Evolutionary conservation across 1,140 invertebrate genomes (phyloP).

Genomic region (Macrocentrus cingulum): DNA sequence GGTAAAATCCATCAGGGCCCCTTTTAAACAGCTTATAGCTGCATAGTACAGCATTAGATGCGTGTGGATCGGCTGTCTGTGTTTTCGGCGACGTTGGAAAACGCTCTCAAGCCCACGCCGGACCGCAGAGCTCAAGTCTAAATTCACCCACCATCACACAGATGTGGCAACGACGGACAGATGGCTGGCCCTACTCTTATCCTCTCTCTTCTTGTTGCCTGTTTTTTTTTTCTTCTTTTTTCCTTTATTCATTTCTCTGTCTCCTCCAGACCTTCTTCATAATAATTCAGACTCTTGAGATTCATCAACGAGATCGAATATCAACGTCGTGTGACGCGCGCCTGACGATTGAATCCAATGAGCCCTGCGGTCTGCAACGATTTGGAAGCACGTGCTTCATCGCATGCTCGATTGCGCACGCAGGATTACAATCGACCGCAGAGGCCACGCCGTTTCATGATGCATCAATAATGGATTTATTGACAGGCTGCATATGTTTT

Average conservation of each 20-base stretch:
- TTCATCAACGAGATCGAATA: background rate
- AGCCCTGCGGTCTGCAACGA: background rate
- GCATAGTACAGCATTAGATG: too few relatives aligned
- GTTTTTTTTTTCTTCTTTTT: conserved; percentile 1
- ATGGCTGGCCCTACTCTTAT: conserved; percentile 19
- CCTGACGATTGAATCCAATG: background rate
- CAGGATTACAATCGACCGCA: conserved; percentile 13
- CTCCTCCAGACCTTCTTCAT: background rate
- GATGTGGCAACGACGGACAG: conserved; percentile 34
- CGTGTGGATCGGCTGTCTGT: conserved; percentile 9
- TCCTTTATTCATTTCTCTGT: background rate
- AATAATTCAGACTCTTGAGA: background rate
- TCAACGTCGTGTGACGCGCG: background rate
- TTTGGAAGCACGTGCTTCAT: conserved; percentile 12
- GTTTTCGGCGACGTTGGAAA: conserved; percentile 21
- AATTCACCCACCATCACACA: conserved; percentile 22
- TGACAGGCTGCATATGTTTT: too few relatives aligned
- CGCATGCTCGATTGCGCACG: conserved; percentile 6
- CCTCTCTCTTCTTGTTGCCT: conserved; percentile 10
- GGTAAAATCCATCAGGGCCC: background rate
- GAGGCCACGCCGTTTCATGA: background rate
- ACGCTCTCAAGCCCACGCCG: conserved; percentile 7
- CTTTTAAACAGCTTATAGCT: background rate
- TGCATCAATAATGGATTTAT: background rate
- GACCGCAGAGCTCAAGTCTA: conserved; percentile 6